Conservation (phyloP, 2,113 vertebrate genomes). For the Cyprinodon tularosa region DNA sequence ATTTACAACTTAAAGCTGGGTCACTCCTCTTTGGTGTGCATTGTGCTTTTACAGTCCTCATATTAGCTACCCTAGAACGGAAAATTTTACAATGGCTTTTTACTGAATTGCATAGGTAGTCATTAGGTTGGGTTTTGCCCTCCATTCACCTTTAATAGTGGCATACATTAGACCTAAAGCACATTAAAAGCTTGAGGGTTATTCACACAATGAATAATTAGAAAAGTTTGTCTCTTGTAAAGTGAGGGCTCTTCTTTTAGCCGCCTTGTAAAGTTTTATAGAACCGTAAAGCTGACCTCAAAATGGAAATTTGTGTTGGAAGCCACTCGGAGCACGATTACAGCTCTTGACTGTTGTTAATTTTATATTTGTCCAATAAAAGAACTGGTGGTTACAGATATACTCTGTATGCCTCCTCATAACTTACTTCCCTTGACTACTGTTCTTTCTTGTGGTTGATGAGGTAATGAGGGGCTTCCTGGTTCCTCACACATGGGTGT, state of each 20-base stretch:
- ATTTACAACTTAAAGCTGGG: conserved; percentile 67
- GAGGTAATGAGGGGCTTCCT: conserved; percentile 26
- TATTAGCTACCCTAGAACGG: conserved; percentile 71
- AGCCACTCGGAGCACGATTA: conserved; percentile 83
- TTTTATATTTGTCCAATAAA: conserved; percentile 98
- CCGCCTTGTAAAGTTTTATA: conserved; percentile 93
- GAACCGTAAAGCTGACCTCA: conserved; percentile 91
- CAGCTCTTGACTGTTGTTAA: conserved; percentile 90
- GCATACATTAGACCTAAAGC: conserved; percentile 52
- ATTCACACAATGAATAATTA: conserved; percentile 81
- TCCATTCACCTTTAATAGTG: conserved; percentile 65
- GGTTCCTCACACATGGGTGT: conserved; percentile 19
- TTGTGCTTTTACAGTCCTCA: conserved; percentile 74
- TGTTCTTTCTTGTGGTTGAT: conserved; percentile 39
- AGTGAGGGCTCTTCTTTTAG: conserved; percentile 83
- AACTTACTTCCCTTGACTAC: conserved; percentile 29
- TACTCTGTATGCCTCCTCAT: conserved; percentile 39
- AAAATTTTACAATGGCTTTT: conserved; percentile 72
- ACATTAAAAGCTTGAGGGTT: conserved; percentile 66
- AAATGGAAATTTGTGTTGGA: conserved; percentile 94
- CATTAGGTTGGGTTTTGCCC: conserved; percentile 70
- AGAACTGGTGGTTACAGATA: conserved; percentile 79
- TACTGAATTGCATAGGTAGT: conserved; percentile 78
- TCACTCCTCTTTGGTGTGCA: conserved; percentile 70
- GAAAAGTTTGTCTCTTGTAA: conserved; percentile 83